Percentiles rank a stretch among this genome's conserved stretches.
phyloP scores from a whole-genome alignment of 2,113 vertebrate genomes.

The Prunella himalayana region DNA sequence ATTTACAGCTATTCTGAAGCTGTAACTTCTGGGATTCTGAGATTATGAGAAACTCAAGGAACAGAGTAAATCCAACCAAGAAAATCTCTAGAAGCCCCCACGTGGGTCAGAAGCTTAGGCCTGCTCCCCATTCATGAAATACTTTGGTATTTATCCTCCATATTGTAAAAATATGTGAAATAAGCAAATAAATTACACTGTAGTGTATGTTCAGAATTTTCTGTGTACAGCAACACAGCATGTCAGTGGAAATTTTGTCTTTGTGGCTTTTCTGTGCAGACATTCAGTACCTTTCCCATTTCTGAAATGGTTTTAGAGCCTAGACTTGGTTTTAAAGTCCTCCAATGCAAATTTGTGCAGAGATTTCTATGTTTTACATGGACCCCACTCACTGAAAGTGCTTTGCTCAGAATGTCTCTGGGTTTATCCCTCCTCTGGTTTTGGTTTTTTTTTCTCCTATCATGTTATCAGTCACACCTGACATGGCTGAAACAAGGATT shows the following conservation, averaged over 20 bases:
- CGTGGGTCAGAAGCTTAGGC: neutral
- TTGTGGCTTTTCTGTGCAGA: neutral
- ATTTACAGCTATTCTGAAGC: neutral
- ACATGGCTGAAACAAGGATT: neutral
- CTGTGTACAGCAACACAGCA: accelerated
- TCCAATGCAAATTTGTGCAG: neutral
- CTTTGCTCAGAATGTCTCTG: neutral
- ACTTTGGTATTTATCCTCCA: neutral
- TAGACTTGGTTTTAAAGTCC: neutral
- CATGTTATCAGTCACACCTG: neutral
- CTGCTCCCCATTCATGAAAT: neutral
- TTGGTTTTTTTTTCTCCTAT: neutral
- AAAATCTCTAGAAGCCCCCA: neutral
- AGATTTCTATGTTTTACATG: neutral
- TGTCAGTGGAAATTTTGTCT: neutral
- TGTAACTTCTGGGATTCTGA: neutral
- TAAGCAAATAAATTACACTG: neutral
- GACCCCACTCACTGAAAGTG: neutral
- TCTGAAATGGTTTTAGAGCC: neutral
- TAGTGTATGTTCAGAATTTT: neutral
- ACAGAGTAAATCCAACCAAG: neutral
- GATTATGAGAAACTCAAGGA: neutral
- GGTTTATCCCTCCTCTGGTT: neutral
- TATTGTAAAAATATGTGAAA: neutral
- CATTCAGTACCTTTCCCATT: neutral